Evolutionary conservation across 2,888 invertebrate genomes (phyloP).

Genomic region (Scaeva pyrastri): DNA sequence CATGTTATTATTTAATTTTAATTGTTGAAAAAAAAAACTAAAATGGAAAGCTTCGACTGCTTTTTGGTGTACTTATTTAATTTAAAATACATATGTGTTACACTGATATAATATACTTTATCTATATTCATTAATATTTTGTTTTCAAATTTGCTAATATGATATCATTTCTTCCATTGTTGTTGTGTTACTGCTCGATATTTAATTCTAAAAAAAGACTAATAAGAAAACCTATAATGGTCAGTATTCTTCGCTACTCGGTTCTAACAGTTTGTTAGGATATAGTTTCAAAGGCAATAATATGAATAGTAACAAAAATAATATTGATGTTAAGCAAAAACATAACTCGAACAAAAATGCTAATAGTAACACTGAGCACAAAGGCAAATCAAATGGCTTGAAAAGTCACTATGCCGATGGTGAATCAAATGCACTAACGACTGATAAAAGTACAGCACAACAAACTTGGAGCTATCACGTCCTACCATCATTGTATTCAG

Average conservation of each 20-base stretch:
- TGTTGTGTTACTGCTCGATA: constrained; percentile 79
- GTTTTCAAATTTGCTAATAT: constrained; percentile 65
- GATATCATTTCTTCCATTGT: constrained; percentile 78
- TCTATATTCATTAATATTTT: constrained; percentile 61
- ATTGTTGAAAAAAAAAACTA: constrained; percentile 48
- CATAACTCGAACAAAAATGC: constrained; percentile 74
- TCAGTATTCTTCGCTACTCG: constrained; percentile 82
- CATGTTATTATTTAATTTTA: constrained; percentile 29
- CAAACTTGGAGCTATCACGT: constrained; percentile 94
- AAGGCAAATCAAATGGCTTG: constrained; percentile 68
- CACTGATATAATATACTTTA: constrained; percentile 46
- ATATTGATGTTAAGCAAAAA: constrained; percentile 74
- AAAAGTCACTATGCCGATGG: constrained; percentile 69
- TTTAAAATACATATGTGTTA: constrained; percentile 10
- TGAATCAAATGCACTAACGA: constrained; percentile 76
- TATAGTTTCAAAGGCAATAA: constrained; percentile 83
- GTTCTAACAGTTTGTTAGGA: constrained; percentile 84
- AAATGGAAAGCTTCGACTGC: constrained; percentile 56
- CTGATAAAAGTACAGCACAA: constrained; percentile 83
- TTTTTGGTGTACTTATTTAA: constrained; percentile 39
- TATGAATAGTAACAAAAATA: constrained; percentile 75
- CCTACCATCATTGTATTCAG: constrained; percentile 92
- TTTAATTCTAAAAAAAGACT: constrained; percentile 79
- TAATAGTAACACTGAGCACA: constrained; percentile 77
- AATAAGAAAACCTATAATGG: constrained; percentile 83